Base-by-base conservation (phyloP, 2,113 vertebrate genomes). In the Passer montanus region DNA sequence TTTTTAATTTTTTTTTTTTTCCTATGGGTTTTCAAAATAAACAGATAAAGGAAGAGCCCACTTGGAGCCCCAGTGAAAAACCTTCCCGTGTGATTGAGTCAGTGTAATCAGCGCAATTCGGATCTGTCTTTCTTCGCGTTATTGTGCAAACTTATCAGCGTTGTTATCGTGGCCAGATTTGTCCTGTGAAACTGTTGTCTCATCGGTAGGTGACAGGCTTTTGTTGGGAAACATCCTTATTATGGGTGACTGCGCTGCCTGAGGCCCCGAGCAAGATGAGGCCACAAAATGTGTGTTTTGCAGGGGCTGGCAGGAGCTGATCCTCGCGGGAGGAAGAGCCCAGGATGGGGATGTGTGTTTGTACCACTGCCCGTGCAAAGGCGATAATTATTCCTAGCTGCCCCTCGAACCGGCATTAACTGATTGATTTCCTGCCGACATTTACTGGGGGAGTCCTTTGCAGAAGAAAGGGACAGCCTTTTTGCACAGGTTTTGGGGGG, bases 101-200 rank as follows among this genome's bases (percentile, higher is more conserved):
- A 52, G 44, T 6, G 90, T 88, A 88, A 55, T 52, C 75, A 19
- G 33, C 22, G 60, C 47, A 87, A 49, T 87, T 74, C 0, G 1
- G 68, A 55, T 37, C 41, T 19, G 44, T 52, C 49, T 77, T 63
- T 70, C 33, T 0, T 74, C 3, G 5, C 31, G 27, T 84, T 68
- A 11, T 92, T 92, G 80, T 92, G 95, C 55, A 96, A 93, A 49
- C 24, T 87, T 74, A 70, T 84, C 68, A 15, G 6, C 64, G 6
- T 33, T 60, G 33, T 86, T 70, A 70, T 79, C 2, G 0, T 3
- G 84, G 13, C 73, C n/a, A 27, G 37, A 24, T 84, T 44, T 78
- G 80, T 37, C 10, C 94, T 78, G 43, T 89, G 94, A 89, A 95
- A 89, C 91, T 68, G 11, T 93, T 94, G 84, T 95, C 89, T 96